These are phyloP conservation scores for Eilema caniola DNA, from an alignment of 2,888 invertebrate species.

Conservation along the genomic window DNA sequence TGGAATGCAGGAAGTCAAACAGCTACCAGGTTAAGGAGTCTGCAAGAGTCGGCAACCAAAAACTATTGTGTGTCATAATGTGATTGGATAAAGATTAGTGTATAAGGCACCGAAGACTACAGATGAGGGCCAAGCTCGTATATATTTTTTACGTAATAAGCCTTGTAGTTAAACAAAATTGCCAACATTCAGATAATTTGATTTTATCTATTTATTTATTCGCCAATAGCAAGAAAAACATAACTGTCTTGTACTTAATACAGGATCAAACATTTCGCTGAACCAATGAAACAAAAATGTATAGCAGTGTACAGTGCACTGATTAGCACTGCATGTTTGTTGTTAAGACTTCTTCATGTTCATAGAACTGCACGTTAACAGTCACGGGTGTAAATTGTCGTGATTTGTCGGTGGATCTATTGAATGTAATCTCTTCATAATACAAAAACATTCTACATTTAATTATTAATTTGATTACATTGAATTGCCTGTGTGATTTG, in stretches of 20 bases:
- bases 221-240: background rate
- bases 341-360: background rate
- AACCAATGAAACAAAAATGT: background rate
- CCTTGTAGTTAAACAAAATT: conserved; percentile 31
- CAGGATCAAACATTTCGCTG: background rate
- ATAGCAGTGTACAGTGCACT: background rate
- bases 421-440: conserved; percentile 16
- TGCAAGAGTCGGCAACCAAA: conserved; percentile 16
- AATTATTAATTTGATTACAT: conserved; percentile 24
- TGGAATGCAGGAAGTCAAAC: background rate
- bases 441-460: conserved; percentile 15
- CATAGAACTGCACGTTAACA: conserved; percentile 18
- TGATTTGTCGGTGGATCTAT: conserved; percentile 2
- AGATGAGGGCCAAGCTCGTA: conserved; percentile 52
- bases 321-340: background rate
- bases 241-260: background rate
- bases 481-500: conserved; percentile 51
- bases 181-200: conserved; percentile 7
- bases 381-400: conserved; percentile 18
- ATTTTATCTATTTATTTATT: conserved; percentile 17
- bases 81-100: conserved; percentile 42
- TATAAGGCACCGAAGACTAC: conserved; percentile 50
- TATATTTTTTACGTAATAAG: conserved; percentile 50
- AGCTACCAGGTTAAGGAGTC: background rate
- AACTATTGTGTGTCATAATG: conserved; percentile 30